Base-by-base conservation (phyloP, 2,797 vertebrate genomes). In the Ctenosaura bakeri region DNA sequence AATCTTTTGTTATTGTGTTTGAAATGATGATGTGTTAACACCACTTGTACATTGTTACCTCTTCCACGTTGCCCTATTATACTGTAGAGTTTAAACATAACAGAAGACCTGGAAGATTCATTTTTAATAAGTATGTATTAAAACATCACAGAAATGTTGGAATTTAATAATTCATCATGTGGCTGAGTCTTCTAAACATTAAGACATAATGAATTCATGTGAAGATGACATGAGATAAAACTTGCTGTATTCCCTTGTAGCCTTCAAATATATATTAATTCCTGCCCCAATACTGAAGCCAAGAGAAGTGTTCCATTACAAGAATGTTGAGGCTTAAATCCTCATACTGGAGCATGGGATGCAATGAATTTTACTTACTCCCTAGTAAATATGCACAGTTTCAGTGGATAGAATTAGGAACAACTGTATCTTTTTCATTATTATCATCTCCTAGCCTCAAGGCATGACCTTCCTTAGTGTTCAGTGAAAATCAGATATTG, bases 21-120 rank as follows among this genome's bases (percentile, higher is more conserved):
- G 26, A 90, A 92, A 8, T 87, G 50, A 88, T 92, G 35, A 29
- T 80, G 46, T 90, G 74, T 74, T 66, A 69, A 76, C 12, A 10
- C 29, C 13, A 62, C n/a, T 80, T 91, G 38, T 84, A 6, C 35
- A 73, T 76, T 35, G 80, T 20, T 88, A 62, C 3, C 62, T 77
- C 32, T 14, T 88, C 18, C 46, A 16, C 3, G 24, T 85, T 35
- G 50, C 14, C 20, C 16, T 83, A 14, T 26, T 79, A 64, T 87
- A 26, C 52, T 66, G 12, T 46, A 52, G 14, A 22, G 62, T 78
- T 90, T 92, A 29, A 32, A 80, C 74, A 29, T 64, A 89, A 85
- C 18, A 6, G 69, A 46, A 90, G 74, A 54, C 35, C 82, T 79
- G 22, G 1, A 73, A 85, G 87, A 76, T 16, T 84, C 73, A 13